These are phyloP conservation scores for Pseudochirops cupreus DNA, from an alignment of 2,797 vertebrate genomes.

Conservation along the genomic window DNA sequence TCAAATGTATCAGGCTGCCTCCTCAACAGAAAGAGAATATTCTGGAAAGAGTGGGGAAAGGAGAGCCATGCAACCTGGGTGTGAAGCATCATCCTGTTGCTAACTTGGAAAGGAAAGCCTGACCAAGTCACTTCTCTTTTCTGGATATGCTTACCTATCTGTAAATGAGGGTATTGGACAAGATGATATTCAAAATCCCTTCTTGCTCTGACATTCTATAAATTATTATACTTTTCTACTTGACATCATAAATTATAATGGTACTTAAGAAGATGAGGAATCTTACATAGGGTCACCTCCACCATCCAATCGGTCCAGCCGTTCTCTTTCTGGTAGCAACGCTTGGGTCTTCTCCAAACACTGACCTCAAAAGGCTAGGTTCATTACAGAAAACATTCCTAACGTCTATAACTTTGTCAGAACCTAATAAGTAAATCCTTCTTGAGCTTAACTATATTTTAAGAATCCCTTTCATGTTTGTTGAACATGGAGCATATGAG, in stretches of 20 bases:
- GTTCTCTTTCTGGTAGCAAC: not conserved
- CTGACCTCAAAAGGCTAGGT: conserved; percentile 28
- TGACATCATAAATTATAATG: not conserved
- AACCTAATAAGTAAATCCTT: not conserved
- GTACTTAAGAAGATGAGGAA: not conserved
- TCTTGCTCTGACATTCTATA: not conserved
- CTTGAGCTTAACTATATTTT: not conserved
- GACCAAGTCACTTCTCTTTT: not conserved
- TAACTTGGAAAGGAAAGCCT: not conserved
- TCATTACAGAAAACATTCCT: conserved; percentile 21
- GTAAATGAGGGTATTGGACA: not conserved
- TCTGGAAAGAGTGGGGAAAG: not conserved
- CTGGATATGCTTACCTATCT: not conserved
- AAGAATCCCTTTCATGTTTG: not conserved
- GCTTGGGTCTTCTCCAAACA: not conserved
- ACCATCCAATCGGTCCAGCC: conserved; percentile 4
- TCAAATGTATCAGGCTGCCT: not conserved
- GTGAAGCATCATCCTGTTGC: not conserved
- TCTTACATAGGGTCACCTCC: not conserved
- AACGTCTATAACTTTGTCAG: conserved; percentile 33
- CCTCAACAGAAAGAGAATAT: not conserved
- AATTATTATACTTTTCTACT: not conserved
- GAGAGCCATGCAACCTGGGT: not conserved
- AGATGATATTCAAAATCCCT: not conserved
- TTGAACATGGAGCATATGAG: not conserved